Base-by-base conservation (phyloP, 2,113 vertebrate genomes). In the Tetrax tetrax region DNA sequence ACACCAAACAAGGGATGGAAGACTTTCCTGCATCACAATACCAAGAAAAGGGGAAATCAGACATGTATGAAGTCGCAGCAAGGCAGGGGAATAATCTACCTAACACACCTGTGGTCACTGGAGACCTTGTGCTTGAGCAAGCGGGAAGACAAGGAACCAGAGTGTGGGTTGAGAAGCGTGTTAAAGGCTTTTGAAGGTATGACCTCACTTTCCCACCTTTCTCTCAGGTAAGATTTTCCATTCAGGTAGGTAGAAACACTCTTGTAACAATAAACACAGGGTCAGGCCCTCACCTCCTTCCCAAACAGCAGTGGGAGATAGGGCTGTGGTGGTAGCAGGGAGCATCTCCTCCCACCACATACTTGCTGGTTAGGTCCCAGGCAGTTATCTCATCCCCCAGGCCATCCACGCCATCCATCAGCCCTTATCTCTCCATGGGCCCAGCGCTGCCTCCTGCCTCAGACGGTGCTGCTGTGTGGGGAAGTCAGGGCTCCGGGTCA, bases 381-480 rank as follows among this genome's bases (percentile, higher is more conserved):
- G 60, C 7, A 0, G 0, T 84, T 97, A 96, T 96, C 92, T 78
- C 10, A 0, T 31, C 20, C 35, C 27, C 31, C 11, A 20, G 72
- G 38, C 69, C 83, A 48, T 75, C 56, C 92, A n/a, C 0, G 0
- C 72, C 56, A 96, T 93, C 79, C 95, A 90, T 94, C 96, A 96
- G 72, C 28, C 25, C 64, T 96, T 93, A 95, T 95, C 93, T 94
- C 24, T 8, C 33, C 0, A 0, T 9, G 21, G 43, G 8, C 64
- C 47, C 38, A 56, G 71, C 38, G 11, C 31, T 0, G 12, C 84
- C 68, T 87, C 4, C 0, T 0, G 5, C 48, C 15, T 37, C 1
- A 2, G 37, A 31, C 0, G 4, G 14, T 72, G 56, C 48, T 0
- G 4, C 28, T 1, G 7, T 31, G n/a, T 0, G 1, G 68, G 45